A percentile compares a stretch with the other conserved stretches of the same genome.
Conservation (phyloP, 1,140 invertebrate genomes). For the Papilio dardanus region DNA sequence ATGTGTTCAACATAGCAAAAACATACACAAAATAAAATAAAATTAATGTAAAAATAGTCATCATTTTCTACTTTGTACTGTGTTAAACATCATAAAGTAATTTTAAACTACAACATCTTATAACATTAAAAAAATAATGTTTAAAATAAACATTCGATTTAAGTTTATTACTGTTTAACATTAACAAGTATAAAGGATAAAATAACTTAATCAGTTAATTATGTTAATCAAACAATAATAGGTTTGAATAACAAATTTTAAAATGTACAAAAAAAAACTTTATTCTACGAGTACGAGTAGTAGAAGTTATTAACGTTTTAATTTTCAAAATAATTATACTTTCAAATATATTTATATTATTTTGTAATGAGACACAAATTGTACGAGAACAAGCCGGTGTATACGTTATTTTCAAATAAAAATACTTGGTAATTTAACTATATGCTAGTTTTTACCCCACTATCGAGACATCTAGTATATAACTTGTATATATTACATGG, state of each 20-base stretch:
- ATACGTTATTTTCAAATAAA: constrained; percentile 37
- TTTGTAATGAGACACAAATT: constrained; percentile 38
- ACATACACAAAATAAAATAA: too few species aligned
- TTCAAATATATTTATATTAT: constrained; percentile 8
- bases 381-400: neutral
- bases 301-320: constrained; percentile 17
- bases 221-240: neutral
- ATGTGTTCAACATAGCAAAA: too few species aligned
- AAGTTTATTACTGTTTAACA: neutral
- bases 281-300: neutral
- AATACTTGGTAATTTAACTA: constrained; percentile 41
- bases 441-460: constrained; percentile 29
- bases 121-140: neutral
- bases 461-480: constrained; percentile 33
- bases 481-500: constrained; percentile 31
- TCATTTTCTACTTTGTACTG: neutral
- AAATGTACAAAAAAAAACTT: neutral
- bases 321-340: constrained; percentile 17
- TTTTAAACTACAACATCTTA: neutral
- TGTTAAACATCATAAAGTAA: neutral
- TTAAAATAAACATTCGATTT: neutral
- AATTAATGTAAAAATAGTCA: too few species aligned
- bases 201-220: constrained; percentile 2
- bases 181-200: neutral
- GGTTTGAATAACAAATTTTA: neutral